These are phyloP conservation scores for Hoplias malabaricus DNA, from an alignment of 2,113 vertebrate genomes.

Conservation along the genomic window DNA sequence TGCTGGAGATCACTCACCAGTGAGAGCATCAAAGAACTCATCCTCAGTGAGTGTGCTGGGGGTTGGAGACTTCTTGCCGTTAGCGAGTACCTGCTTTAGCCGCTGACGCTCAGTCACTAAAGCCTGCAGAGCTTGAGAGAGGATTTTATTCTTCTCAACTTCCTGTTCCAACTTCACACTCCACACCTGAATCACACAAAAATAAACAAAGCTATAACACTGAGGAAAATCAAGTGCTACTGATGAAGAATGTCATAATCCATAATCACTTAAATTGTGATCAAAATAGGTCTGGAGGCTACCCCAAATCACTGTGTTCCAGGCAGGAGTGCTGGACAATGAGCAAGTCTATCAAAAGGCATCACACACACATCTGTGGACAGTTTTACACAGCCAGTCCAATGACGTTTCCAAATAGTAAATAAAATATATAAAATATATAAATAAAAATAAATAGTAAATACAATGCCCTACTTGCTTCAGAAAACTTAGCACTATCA, in stretches of 20 bases:
- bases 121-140: constrained; percentile 88
- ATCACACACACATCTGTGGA: no score
- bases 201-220: background rate
- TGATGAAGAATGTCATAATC: background rate
- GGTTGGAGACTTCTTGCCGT: constrained; percentile 71
- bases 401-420: no score
- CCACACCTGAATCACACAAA: constrained; percentile 77
- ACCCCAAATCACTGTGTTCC: no score
- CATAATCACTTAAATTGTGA: no score
- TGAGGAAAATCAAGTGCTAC: background rate
- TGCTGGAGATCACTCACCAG: constrained; percentile 75
- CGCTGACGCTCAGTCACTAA: constrained; percentile 84
- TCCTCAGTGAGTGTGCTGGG: constrained; percentile 80
- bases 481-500: no score
- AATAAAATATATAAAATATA: no score
- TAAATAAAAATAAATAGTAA: no score
- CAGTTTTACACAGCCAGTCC: no score
- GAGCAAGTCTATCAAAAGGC: no score
- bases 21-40: constrained; percentile 90
- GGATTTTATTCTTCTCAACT: constrained; percentile 90
- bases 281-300: no score
- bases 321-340: no score
- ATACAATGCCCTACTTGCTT: no score
- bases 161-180: constrained; percentile 90
- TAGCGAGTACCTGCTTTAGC: constrained; percentile 79